Evolutionary conservation across 2,888 invertebrate genomes (phyloP).

Genomic region (Furcula furcula): DNA sequence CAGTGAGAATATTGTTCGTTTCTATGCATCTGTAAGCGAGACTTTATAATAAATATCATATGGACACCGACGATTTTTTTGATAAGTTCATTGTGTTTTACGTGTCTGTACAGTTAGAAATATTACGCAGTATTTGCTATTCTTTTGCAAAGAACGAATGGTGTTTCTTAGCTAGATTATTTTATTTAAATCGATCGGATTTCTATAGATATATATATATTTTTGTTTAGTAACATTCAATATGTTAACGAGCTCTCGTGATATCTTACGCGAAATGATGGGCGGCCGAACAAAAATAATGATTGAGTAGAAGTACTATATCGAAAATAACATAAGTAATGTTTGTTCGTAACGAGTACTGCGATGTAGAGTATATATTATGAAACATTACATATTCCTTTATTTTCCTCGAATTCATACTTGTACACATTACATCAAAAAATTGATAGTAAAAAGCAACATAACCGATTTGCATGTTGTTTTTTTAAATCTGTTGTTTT

Average conservation of each 20-base stretch:
- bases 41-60: conserved; percentile 66
- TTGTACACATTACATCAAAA: conserved; percentile 80
- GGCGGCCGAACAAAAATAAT: conserved; percentile 74
- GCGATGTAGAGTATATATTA: conserved; percentile 78
- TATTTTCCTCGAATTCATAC: conserved; percentile 80
- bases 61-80: conserved; percentile 58
- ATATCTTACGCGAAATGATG: conserved; percentile 57
- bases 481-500: conserved; percentile 55
- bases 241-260: conserved; percentile 63
- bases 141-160: conserved; percentile 65
- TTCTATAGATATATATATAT: conserved; percentile 66
- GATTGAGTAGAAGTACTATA: conserved; percentile 75
- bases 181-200: conserved; percentile 77
- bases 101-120: conserved; percentile 76
- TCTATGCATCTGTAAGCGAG: conserved; percentile 68
- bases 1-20: conserved; percentile 71
- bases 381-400: conserved; percentile 77
- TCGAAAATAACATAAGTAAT: conserved; percentile 76
- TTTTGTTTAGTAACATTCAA: conserved; percentile 59
- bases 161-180: conserved; percentile 74
- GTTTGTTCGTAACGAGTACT: conserved; percentile 79
- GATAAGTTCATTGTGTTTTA: conserved; percentile 56
- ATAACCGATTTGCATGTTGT: conserved; percentile 75
- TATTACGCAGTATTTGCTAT: conserved; percentile 69
- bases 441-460: conserved; percentile 82